Evolutionary conservation across 1,140 invertebrate species (phyloP).

Genomic region (Hylaeus volcanicus): DNA sequence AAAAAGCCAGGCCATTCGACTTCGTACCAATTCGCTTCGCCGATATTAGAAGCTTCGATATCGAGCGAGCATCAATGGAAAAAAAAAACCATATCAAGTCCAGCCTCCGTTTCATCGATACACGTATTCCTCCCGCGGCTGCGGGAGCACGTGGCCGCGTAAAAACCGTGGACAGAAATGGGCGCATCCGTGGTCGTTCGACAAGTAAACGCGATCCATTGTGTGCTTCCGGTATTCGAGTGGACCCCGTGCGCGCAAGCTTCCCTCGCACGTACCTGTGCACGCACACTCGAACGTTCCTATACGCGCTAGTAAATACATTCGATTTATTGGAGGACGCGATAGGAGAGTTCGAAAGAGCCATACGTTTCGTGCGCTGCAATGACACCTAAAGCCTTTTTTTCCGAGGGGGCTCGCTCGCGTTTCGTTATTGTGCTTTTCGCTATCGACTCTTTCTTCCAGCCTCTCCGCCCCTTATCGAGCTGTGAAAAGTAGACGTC

Average conservation of each 20-base stretch:
- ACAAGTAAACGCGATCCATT: constrained; percentile 63
- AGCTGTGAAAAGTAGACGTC: too few species aligned
- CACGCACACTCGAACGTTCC: not conserved
- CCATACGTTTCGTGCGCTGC: constrained; percentile 55
- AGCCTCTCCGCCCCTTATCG: not conserved
- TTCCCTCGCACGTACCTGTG: not conserved
- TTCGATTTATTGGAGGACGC: constrained; percentile 66
- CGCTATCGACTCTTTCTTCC: constrained; percentile 40
- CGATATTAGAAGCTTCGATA: constrained; percentile 64
- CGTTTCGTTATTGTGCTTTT: constrained; percentile 58
- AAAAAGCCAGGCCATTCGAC: constrained; percentile 13
- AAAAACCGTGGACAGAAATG: constrained; percentile 62
- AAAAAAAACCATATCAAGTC: constrained; percentile 13
- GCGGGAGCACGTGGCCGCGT: constrained; percentile 16
- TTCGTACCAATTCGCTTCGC: constrained; percentile 44
- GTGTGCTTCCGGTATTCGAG: constrained; percentile 43
- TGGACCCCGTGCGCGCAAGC: not conserved
- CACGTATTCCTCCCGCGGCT: not conserved
- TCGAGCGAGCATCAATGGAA: constrained; percentile 46
- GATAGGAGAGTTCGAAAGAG: constrained; percentile 44
- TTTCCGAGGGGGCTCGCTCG: constrained; percentile 44
- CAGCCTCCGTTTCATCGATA: not conserved
- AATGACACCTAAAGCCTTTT: constrained; percentile 64
- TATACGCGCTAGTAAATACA: constrained; percentile 56
- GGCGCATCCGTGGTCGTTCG: constrained; percentile 59